Base-by-base conservation (phyloP, 1,140 invertebrate species). In the Pygmarrhopalites habei region DNA sequence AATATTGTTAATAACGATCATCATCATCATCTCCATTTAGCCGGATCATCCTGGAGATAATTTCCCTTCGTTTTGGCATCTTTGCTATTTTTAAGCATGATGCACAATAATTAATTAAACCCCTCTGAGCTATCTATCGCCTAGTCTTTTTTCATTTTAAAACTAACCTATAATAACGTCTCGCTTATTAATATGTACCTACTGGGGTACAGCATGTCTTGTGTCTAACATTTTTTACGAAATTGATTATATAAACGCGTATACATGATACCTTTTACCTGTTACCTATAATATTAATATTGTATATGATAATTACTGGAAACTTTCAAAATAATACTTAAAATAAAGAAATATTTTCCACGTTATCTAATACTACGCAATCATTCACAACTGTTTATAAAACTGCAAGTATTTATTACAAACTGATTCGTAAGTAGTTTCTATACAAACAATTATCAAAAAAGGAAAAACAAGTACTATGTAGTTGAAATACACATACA, bases 1-100 rank as follows among this genome's bases (percentile, higher is more conserved):
- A 4, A 58, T 79, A 7, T 70, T 79, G 23, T 73, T 79, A 52
- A 61, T 79, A 17, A 74, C 75, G 19, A 79, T 79, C 25, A 65
- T 79, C 32, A 74, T 79, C 5, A 73, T 78, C 10, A 56, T 56
- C 19, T 28, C 53, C 2, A 7, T 56, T 10, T 56, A 26, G n/a
- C 25, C n/a, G 7, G 10, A 10, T 28, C 21, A 25, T 5, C 7
- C 7, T 52, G 49, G 49, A 19, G 25, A 46, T n/a, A 17, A 46
- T 19, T 46, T 46, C 21, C 15, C n/a, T 46, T n/a, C 15, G 21
- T 21, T 5, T 21, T n/a, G 15, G 10, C 35, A 39, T 10, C 10
- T 10, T 39, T 10, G 10, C 7, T 17, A 10, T 17, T 39, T 10
- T 39, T 17, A 10, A 10, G 10, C 17, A 7, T 17, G 17, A 10